These are phyloP conservation scores for Pyrgilauda ruficollis DNA, from an alignment of 2,113 vertebrate genomes.

Conservation along the genomic window DNA sequence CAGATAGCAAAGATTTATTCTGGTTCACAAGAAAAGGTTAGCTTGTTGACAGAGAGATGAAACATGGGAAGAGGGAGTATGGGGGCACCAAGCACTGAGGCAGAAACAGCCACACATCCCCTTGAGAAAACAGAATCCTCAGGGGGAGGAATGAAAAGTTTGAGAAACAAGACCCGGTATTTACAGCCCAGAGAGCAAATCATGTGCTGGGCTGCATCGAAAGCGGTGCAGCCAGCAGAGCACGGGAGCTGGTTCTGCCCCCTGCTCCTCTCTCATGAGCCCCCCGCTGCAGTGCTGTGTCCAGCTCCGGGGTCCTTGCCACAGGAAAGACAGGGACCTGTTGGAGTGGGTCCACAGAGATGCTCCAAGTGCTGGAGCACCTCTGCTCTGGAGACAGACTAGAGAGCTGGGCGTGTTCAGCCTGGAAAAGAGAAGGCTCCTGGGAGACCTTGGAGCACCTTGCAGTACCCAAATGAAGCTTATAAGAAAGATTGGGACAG, in stretches of 20 bases:
- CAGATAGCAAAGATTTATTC: background rate
- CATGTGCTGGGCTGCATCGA: background rate
- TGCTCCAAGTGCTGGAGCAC: background rate
- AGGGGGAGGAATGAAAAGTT: background rate
- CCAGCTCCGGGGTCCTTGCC: background rate
- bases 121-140: background rate
- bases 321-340: background rate
- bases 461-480: background rate
- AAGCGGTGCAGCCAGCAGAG: background rate
- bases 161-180: fast-evolving
- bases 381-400: background rate
- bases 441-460: background rate
- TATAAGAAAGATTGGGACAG: background rate
- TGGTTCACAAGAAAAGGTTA: background rate
- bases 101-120: background rate
- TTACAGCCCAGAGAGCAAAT: background rate
- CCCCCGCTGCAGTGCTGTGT: background rate
- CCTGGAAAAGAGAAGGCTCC: background rate
- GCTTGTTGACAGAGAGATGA: background rate
- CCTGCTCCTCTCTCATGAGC: fast-evolving
- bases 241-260: background rate
- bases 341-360: background rate
- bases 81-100: background rate
- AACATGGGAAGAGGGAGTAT: background rate
- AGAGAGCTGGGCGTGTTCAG: background rate